These are phyloP conservation scores for Zaprionus capensis DNA, from an alignment of 1,140 invertebrate genomes.

Conservation along the genomic window DNA sequence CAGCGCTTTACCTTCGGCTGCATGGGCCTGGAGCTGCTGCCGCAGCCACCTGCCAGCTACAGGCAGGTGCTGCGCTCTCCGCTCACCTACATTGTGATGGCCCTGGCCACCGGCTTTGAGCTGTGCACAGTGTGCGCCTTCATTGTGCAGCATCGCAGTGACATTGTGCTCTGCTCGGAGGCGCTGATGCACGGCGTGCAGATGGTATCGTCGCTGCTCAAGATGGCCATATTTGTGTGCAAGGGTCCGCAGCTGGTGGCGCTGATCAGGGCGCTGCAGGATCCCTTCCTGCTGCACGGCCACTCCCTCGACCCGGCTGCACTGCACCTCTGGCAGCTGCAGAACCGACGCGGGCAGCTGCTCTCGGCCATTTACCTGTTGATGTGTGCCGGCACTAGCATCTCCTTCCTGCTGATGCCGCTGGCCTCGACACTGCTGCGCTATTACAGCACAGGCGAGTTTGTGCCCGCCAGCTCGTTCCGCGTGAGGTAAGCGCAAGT, in stretches of 20 bases:
- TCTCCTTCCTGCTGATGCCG: conserved; percentile 57
- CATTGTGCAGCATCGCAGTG: conserved; percentile 42
- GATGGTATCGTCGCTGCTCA: conserved; percentile 62
- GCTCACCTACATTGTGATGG: conserved; percentile 43
- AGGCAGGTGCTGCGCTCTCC: conserved; percentile 31
- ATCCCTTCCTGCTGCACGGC: conserved; percentile 8
- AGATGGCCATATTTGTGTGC: conserved; percentile 54
- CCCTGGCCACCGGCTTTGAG: conserved; percentile 54
- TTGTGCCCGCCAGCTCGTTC: conserved; percentile 55
- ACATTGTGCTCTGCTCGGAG: conserved; percentile 62
- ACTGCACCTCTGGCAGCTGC: background rate
- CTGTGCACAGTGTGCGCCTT: conserved; percentile 65
- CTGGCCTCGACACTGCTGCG: conserved; percentile 43
- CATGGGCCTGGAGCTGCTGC: conserved; percentile 52
- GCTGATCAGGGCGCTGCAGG: conserved; percentile 32
- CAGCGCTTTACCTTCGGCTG: conserved; percentile 54
- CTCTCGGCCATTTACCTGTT: conserved; percentile 51
- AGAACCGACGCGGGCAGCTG: conserved; percentile 46
- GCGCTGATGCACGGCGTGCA: conserved; percentile 63
- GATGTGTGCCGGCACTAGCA: conserved; percentile 62
- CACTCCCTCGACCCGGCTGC: background rate
- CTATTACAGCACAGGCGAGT: conserved; percentile 30
- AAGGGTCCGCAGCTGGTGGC: conserved; percentile 42
- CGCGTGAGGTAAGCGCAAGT: conserved; percentile 46
- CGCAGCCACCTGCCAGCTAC: background rate